These are phyloP conservation scores for Apodemia mormo DNA, from an alignment of 2,888 invertebrate genomes.

Conservation along the genomic window DNA sequence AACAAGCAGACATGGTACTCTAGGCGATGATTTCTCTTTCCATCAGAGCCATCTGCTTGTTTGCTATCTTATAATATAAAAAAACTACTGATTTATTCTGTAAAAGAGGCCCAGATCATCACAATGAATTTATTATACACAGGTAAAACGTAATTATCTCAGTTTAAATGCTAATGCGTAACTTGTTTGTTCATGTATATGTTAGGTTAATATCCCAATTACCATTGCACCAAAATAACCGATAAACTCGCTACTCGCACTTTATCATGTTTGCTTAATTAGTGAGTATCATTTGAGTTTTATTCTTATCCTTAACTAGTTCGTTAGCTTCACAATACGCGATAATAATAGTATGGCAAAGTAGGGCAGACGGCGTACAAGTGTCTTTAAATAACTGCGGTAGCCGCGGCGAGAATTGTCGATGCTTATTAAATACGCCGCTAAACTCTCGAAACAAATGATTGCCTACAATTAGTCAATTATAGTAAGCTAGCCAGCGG, in stretches of 20 bases:
- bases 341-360: constrained; percentile 45
- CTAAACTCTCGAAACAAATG: constrained; percentile 56
- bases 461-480: constrained; percentile 63
- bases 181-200: no score
- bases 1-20: no score
- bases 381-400: constrained; percentile 62
- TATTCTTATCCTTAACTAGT: constrained; percentile 38
- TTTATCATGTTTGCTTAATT: constrained; percentile 41
- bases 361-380: constrained; percentile 53
- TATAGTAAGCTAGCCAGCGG: constrained; percentile 40
- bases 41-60: no score
- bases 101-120: no score
- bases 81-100: no score
- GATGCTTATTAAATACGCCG: constrained; percentile 55
- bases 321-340: constrained; percentile 33
- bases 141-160: no score
- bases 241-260: constrained; percentile 33
- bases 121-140: no score
- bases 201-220: constrained; percentile 38
- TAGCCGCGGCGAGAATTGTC: constrained; percentile 53
- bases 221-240: constrained; percentile 38
- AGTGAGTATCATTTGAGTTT: constrained; percentile 32
- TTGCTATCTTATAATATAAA: no score
- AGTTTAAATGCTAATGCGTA: no score
- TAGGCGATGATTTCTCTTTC: no score